These are phyloP conservation scores for Origma solitaria DNA, from an alignment of 2,113 vertebrate species.

Conservation along the genomic window DNA sequence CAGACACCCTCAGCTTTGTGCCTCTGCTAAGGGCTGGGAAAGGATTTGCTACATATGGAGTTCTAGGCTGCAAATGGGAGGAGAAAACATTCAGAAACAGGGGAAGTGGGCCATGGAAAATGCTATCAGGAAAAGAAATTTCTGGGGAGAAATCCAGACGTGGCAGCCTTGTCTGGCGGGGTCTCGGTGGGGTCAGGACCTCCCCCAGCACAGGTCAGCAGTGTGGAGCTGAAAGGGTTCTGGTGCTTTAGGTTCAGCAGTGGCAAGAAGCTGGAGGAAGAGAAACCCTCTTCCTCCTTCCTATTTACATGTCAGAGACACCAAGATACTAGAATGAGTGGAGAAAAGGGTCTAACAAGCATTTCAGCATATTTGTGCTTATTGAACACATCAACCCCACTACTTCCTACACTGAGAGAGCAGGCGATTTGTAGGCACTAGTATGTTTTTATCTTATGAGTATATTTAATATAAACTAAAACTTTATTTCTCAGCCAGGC, in stretches of 20 bases:
- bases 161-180: not conserved
- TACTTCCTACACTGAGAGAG: conserved; percentile 68
- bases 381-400: conserved; percentile 75
- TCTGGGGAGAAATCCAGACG: not conserved
- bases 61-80: not conserved
- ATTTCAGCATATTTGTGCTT: conserved; percentile 76
- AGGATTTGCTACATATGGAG: not conserved
- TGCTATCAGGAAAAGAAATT: not conserved
- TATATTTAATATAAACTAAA: conserved; percentile 65
- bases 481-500: conserved; percentile 48
- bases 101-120: not conserved
- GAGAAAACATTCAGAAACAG: not conserved
- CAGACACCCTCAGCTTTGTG: not conserved
- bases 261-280: conserved; percentile 36
- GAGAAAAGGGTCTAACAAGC: conserved; percentile 56
- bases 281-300: not conserved
- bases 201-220: not conserved
- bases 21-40: not conserved
- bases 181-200: not conserved
- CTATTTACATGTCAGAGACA: conserved; percentile 57
- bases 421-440: conserved; percentile 79
- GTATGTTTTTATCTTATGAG: conserved; percentile 69
- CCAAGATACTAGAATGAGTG: conserved; percentile 30
- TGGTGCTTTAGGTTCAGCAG: not conserved
- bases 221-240: not conserved